Percentiles rank a stretch among this genome's conserved stretches.
Evolutionary conservation across 2,113 vertebrate species (phyloP).

Genomic region (Myxocyprinus asiaticus): DNA sequence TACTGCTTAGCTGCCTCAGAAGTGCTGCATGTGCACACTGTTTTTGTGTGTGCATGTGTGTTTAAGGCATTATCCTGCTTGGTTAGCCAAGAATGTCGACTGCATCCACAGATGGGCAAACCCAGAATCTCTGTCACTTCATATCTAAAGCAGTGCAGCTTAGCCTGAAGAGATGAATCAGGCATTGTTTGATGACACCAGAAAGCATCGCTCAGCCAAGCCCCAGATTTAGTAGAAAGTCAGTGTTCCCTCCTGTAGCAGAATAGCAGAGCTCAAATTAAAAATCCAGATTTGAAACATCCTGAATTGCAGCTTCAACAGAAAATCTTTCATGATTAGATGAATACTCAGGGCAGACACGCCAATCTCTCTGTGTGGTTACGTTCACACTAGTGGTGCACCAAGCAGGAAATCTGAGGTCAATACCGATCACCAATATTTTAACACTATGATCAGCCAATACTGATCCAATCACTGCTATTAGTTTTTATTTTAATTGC

Average conservation of each 20-base stretch:
- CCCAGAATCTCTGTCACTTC: neutral
- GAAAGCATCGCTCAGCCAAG: neutral
- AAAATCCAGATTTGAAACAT: neutral
- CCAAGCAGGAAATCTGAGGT: too few relatives aligned
- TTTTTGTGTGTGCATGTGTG: neutral
- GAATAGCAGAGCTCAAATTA: neutral
- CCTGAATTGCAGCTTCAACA: neutral
- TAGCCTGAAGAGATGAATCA: neutral
- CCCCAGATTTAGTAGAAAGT: neutral
- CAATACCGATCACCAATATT: too few relatives aligned
- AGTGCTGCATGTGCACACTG: neutral
- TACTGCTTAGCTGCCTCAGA: neutral
- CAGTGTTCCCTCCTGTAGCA: neutral
- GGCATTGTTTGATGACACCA: neutral
- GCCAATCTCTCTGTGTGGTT: neutral
- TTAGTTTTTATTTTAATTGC: too few relatives aligned
- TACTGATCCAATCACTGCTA: too few relatives aligned
- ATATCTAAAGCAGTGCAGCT: neutral
- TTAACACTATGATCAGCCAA: too few relatives aligned
- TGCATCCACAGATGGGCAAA: neutral
- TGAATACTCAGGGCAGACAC: neutral
- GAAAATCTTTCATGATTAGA: neutral
- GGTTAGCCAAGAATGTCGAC: constrained; percentile 6
- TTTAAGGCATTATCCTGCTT: neutral
- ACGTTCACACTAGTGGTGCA: too few relatives aligned